A percentile compares a stretch with the other conserved stretches of the same genome.
phyloP scores from a whole-genome alignment of 2,113 vertebrate genomes.

The Peucedramus taeniatus region DNA sequence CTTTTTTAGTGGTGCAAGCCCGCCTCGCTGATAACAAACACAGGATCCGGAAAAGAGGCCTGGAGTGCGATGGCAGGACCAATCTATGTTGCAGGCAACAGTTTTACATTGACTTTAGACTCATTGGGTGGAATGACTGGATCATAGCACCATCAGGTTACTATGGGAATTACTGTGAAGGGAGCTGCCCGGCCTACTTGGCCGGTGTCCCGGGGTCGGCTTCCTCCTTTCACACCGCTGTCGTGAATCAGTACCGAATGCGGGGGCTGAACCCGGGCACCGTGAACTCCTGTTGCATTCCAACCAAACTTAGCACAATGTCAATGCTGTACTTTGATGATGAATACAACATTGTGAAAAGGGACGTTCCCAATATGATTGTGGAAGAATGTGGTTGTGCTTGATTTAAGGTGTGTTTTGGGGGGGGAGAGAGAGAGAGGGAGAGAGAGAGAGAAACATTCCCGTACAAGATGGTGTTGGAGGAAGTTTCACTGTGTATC shows the following conservation, averaged over 20 bases:
- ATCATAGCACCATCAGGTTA: conserved; percentile 98
- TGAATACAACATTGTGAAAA: conserved; percentile 98
- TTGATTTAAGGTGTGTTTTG: conserved; percentile 73
- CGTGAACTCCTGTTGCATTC: conserved; percentile 98
- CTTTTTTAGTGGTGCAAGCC: conserved; percentile 94
- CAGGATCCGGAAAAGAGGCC: conserved; percentile 94
- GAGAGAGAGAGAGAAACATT: conserved; percentile 32
- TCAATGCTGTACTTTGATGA: conserved; percentile 99
- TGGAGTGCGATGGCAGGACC: conserved; percentile 94
- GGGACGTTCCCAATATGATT: conserved; percentile 99
- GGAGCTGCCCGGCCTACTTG: conserved; percentile 97
- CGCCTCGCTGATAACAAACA: conserved; percentile 89
- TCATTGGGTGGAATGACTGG: conserved; percentile 99
- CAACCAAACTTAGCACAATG: conserved; percentile 99
- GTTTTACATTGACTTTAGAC: conserved; percentile 99
- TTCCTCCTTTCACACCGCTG: conserved; percentile 96
- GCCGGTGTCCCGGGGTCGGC: conserved; percentile 93
- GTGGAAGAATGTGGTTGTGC: conserved; percentile 99
- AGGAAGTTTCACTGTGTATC: conserved; percentile 64
- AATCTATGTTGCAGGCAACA: conserved; percentile 97
- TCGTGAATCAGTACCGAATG: conserved; percentile 99
- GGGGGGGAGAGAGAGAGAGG: not conserved
- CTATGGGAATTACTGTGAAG: conserved; percentile 98
- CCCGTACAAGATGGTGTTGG: conserved; percentile 59
- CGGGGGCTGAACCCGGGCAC: conserved; percentile 94